These are phyloP conservation scores for Struthio camelus DNA, from an alignment of 2,113 vertebrate species.

Conservation along the genomic window DNA sequence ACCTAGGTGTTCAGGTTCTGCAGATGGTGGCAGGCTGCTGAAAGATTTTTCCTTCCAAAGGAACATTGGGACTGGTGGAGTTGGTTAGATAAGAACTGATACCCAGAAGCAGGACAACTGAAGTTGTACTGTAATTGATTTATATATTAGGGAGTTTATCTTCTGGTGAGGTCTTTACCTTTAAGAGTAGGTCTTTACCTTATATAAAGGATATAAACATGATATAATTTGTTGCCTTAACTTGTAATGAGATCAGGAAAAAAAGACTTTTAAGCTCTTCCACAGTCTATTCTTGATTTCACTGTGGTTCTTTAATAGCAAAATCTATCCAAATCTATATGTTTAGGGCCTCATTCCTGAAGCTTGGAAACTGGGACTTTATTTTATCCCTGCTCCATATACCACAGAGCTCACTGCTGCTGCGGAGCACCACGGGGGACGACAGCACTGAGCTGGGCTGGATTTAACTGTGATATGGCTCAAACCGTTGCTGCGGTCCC, in stretches of 20 bases:
- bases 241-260: conserved; percentile 6
- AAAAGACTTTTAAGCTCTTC: background rate
- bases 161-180: conserved; percentile 11
- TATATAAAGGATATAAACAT: background rate
- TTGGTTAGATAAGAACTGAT: background rate
- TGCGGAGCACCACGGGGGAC: background rate
- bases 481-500: background rate
- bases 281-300: background rate
- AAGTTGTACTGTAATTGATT: conserved; percentile 22
- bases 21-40: background rate
- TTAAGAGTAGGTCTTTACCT: conserved; percentile 18
- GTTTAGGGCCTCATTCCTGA: background rate
- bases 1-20: background rate
- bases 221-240: conserved; percentile 12
- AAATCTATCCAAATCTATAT: background rate
- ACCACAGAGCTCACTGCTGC: background rate
- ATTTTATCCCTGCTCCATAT: background rate
- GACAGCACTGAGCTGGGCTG: background rate
- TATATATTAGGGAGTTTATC: background rate
- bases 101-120: background rate
- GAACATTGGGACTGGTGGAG: background rate
- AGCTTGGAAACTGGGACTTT: background rate
- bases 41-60: background rate
- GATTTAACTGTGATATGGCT: background rate
- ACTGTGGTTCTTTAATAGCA: background rate